A percentile compares a stretch with the other conserved stretches of the same genome.
phyloP scores from a whole-genome alignment of 2,888 invertebrate species.

The Caenorhabditis plicata region DNA sequence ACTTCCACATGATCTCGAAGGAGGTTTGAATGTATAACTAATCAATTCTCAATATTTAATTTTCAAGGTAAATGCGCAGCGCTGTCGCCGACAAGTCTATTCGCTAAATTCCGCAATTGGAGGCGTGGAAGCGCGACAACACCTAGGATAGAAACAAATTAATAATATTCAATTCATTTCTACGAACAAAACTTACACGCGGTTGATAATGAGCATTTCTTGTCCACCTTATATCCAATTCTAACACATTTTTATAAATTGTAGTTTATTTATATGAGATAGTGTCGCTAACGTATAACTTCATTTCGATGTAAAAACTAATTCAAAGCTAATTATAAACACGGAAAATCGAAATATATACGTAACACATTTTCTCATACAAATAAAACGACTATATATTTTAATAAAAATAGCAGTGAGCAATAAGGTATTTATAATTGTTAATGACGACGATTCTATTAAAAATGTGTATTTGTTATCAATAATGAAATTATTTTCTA shows the following conservation, averaged over 20 bases:
- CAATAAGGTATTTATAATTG: not conserved
- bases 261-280: no score
- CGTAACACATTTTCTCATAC: no score
- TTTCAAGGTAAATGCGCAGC: constrained; percentile 54
- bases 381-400: constrained; percentile 11
- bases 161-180: no score
- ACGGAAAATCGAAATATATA: no score
- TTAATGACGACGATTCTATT: not conserved
- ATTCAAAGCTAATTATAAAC: not conserved
- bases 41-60: not conserved
- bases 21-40: constrained; percentile 3
- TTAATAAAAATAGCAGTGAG: not conserved
- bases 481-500: not conserved
- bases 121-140: constrained; percentile 43
- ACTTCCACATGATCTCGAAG: constrained; percentile 35
- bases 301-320: no score
- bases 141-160: constrained; percentile 38
- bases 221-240: not conserved
- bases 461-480: not conserved
- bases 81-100: constrained; percentile 52
- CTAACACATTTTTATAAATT: no score
- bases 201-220: not conserved
- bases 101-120: constrained; percentile 59
- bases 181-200: no score
- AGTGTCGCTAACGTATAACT: no score